Evolutionary conservation across 2,888 invertebrate species (phyloP).

Genomic region (Vanessa cardui): DNA sequence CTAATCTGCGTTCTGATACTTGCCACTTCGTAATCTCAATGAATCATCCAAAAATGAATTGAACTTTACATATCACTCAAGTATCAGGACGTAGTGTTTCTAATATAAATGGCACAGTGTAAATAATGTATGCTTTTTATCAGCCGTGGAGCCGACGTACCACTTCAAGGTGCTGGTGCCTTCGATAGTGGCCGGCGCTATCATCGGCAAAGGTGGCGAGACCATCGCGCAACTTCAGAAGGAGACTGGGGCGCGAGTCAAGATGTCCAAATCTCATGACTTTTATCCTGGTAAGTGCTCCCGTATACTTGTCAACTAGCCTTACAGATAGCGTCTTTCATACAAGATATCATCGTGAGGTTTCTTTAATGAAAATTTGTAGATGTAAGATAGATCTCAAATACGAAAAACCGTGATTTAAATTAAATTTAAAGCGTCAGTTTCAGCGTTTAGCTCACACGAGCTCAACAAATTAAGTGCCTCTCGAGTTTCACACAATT

Average conservation of each 20-base stretch:
- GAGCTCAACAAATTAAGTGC: slow-evolving; percentile 23
- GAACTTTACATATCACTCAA: slow-evolving; percentile 1
- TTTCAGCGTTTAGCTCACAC: slow-evolving; percentile 17
- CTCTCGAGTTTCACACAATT: slow-evolving; percentile 26
- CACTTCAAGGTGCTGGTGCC: slow-evolving; percentile 99
- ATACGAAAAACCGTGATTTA: slow-evolving; percentile 18
- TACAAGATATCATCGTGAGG: not conserved
- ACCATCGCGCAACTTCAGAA: slow-evolving; percentile 99
- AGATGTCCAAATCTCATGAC: slow-evolving; percentile 99
- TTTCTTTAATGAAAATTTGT: not conserved
- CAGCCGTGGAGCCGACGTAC: slow-evolving; percentile 93
- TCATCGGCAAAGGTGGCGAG: slow-evolving; percentile 99
- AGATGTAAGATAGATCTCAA: slow-evolving; percentile 3
- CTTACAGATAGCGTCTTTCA: not conserved
- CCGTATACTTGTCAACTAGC: not conserved
- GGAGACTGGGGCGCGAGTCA: slow-evolving; percentile 98
- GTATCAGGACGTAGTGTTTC: slow-evolving; percentile 50
- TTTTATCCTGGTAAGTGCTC: slow-evolving; percentile 96
- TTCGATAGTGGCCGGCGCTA: slow-evolving; percentile 98
- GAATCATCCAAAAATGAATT: not conserved
- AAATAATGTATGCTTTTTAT: slow-evolving; percentile 53
- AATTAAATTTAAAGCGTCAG: slow-evolving; percentile 15
- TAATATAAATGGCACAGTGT: slow-evolving; percentile 35
- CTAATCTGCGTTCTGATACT: slow-evolving; percentile 37
- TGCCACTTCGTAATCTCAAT: not conserved